Conservation (phyloP, 2,888 invertebrate species). For the Lapara coniferarum region DNA sequence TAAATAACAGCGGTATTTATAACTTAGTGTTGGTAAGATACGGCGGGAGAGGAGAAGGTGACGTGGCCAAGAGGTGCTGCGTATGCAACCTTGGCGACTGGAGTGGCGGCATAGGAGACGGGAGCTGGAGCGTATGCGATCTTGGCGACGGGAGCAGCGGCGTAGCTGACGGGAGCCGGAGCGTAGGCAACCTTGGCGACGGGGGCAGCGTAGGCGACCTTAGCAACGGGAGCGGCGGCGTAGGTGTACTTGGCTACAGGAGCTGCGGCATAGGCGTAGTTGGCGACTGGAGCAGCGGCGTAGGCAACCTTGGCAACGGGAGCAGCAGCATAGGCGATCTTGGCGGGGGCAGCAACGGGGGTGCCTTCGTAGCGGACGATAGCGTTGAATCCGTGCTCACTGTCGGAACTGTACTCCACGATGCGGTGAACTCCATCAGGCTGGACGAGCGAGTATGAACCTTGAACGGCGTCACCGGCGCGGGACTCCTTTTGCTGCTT, state of each 20-base stretch:
- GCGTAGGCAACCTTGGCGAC: constrained; percentile 52
- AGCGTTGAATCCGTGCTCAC: constrained; percentile 75
- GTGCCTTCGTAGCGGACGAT: constrained; percentile 73
- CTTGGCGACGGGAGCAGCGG: constrained; percentile 49
- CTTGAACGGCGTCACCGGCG: constrained; percentile 70
- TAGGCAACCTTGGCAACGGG: constrained; percentile 46
- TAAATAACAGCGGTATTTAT: constrained; percentile 42
- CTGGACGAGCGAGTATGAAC: constrained; percentile 77
- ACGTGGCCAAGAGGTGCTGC: constrained; percentile 54
- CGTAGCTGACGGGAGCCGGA: constrained; percentile 47
- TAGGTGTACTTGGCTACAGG: constrained; percentile 47
- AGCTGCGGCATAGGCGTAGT: constrained; percentile 42
- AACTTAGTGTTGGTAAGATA: constrained; percentile 72
- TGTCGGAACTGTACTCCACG: constrained; percentile 75
- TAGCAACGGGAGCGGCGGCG: constrained; percentile 47
- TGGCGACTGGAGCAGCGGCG: constrained; percentile 44
- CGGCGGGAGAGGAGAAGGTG: constrained; percentile 65
- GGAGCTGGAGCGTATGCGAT: constrained; percentile 47
- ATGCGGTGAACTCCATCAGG: constrained; percentile 75
- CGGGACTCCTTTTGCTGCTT: constrained; percentile 77
- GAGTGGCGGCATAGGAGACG: constrained; percentile 45
- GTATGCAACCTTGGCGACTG: constrained; percentile 47
- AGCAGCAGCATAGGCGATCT: constrained; percentile 43
- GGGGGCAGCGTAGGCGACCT: constrained; percentile 43
- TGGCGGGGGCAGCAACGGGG: constrained; percentile 51